Evolutionary conservation across 2,113 vertebrate genomes (phyloP).

Genomic region (Pantherophis guttatus): DNA sequence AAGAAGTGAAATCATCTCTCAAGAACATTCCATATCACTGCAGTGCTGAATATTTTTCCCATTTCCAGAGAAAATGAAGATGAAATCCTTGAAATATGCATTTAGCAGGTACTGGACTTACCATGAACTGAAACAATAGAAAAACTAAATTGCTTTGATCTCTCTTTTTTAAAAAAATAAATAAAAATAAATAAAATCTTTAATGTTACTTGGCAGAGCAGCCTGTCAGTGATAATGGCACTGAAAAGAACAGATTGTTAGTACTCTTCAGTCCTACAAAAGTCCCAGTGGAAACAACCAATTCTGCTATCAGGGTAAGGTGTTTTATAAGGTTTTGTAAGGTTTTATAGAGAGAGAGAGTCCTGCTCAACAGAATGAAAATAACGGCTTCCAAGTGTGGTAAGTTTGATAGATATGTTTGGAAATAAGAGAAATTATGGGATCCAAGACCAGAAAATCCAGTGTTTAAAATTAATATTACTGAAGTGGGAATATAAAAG

Average conservation of each 20-base stretch:
- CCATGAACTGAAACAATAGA: background rate
- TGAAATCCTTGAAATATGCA: background rate
- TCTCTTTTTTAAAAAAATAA: background rate
- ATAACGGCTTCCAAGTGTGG: background rate
- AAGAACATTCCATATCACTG: background rate
- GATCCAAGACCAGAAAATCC: background rate
- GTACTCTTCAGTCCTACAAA: background rate
- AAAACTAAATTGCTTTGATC: background rate
- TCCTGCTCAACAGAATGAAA: background rate
- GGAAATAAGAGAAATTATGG: background rate
- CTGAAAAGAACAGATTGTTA: background rate
- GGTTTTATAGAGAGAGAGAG: background rate
- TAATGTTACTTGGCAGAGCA: background rate
- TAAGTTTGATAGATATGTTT: background rate
- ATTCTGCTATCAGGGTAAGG: background rate
- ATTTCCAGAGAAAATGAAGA: background rate
- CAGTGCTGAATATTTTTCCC: background rate
- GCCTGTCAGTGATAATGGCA: background rate
- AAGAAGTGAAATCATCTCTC: background rate
- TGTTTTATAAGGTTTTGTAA: background rate
- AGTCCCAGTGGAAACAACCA: background rate
- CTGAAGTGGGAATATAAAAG: background rate
- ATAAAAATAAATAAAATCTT: background rate
- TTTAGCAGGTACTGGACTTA: background rate
- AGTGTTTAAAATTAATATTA: background rate